Evolutionary conservation across 2,113 vertebrate species (phyloP), one percentile per base, ranked within the genome.

Genomic region (Poecilia latipinna): DNA sequence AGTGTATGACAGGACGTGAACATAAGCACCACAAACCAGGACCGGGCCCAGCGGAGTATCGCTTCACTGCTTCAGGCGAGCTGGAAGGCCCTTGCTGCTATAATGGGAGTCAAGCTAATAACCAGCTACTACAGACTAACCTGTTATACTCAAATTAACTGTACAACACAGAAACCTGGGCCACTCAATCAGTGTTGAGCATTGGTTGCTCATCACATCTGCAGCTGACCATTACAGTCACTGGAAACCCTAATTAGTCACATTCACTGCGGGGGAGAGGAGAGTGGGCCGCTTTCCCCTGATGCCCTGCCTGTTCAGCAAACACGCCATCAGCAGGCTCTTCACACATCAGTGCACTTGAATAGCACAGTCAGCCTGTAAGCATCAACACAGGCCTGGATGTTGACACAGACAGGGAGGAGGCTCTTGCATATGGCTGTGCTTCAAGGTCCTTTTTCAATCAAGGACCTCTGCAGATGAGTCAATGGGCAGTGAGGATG

Each of bases 341-440:
- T 93, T 93, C 89, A 93, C 93, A 94, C 91, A 93, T 90, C 90
- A 85, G 83, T 94, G 92, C 91, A 92, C 93, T 94, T 91, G 93
- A 94, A 93, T 89, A 92, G 93, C 88, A 82, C 88, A 78, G 88
- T 93, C 92, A 91, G 92, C 92, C 93, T 85, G 86, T 89, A 72
- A 91, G 92, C 92, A 90, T 84, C 90, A 89, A 86, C 89, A 90
- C 83, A 54, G 79, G 82, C 80, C 71, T 90, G 89, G 83, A 88
- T 92, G 90, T 92, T 92, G 93, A 94, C 93, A 93, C 86, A 93
- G 90, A 90, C 86, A 61, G 82, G 84, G 91, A 90, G 81, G 51
- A 86, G 88, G 90, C 86, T 83, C 60, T 35, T 75, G 87, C 72
- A n/a, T 74, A 72, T 66, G 75, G 80, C 87, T 72, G 51, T 61